Evolutionary conservation across 1,140 invertebrate species (phyloP), one percentile per base, ranked within the genome.

Genomic region (Colletes gigas): DNA sequence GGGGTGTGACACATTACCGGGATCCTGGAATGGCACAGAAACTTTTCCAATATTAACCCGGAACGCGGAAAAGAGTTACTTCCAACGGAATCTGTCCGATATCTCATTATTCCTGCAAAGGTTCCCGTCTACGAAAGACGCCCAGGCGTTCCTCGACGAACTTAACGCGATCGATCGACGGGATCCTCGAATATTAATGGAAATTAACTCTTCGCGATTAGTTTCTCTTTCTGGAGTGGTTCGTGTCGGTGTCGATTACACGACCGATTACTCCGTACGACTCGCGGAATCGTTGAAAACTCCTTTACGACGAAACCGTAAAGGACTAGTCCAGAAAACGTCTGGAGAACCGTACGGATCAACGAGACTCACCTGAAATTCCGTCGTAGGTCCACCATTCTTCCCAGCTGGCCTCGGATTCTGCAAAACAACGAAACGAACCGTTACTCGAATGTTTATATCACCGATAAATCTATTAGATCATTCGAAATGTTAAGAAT

Each of bases 351-450:
- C 30, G 30, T 9, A n/a, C 44, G 54, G 55, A 72, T 72, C 14
- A 57, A 44, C 1, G 14, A 68, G 9, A 39, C 89, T 94, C 89
- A 95, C 95, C 95, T 87, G 95, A 95, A 90, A 96, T 95, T 41
- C 95, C 95, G 83, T 96, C 95, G 89, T 95, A 95, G 4, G 95
- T 96, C 95, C 95, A 96, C 95, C 95, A 96, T 85, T 95, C 94
- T 81, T 95, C 95, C 95, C 95, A 96, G 85, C 94, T 95, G 30
- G 94, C 94, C 50, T 89, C 86, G 21, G 89, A 90, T 82, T 92
- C 94, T 94, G 92, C 67, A 88, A 87, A 78, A 66, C 12, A 66
- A 47, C 4, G n/a, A 66, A 39, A 62, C 21, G 47, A 39, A 60
- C 47, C 62, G n/a, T 71, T 60, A 78, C 15, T 10, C n/a, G 14